These are phyloP conservation scores for Dryobotodes eremita DNA, from an alignment of 2,888 invertebrate genomes.

Conservation along the genomic window DNA sequence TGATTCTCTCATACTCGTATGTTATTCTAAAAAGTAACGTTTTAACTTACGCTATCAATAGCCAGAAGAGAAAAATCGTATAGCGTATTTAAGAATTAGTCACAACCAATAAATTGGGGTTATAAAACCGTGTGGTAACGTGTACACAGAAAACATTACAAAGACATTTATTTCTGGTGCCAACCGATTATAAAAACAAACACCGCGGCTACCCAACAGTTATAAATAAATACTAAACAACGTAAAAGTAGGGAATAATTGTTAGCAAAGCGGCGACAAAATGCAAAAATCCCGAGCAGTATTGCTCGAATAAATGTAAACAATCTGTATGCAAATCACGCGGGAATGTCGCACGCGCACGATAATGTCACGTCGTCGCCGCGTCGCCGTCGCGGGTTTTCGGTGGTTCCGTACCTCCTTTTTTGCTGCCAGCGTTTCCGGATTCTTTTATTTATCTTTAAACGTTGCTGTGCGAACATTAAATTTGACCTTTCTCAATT, in stretches of 20 bases:
- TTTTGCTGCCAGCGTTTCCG: slow-evolving; percentile 59
- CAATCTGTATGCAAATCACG: slow-evolving; percentile 85
- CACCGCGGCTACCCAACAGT: slow-evolving; percentile 40
- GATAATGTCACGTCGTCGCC: slow-evolving; percentile 74
- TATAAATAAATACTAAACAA: slow-evolving; percentile 65
- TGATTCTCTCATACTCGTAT: background rate
- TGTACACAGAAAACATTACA: slow-evolving; percentile 52
- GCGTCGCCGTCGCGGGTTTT: slow-evolving; percentile 49
- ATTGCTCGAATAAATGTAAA: slow-evolving; percentile 76
- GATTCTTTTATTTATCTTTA: slow-evolving; percentile 67
- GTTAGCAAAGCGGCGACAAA: slow-evolving; percentile 66
- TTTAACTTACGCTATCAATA: background rate
- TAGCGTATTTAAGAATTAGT: slow-evolving; percentile 23
- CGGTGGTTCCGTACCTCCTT: slow-evolving; percentile 60
- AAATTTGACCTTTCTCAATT: slow-evolving; percentile 66
- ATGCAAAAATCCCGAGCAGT: slow-evolving; percentile 71
- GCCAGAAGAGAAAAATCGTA: background rate
- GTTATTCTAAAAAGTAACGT: background rate
- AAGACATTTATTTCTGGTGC: slow-evolving; percentile 55
- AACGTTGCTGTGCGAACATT: slow-evolving; percentile 60
- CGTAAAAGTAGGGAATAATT: slow-evolving; percentile 67
- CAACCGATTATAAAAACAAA: slow-evolving; percentile 61
- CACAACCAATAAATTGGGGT: slow-evolving; percentile 49
- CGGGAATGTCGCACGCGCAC: slow-evolving; percentile 75
- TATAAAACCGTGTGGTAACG: slow-evolving; percentile 46